These are phyloP conservation scores for Sycophaga agraensis DNA, from an alignment of 1,140 invertebrate species.

Conservation along the genomic window DNA sequence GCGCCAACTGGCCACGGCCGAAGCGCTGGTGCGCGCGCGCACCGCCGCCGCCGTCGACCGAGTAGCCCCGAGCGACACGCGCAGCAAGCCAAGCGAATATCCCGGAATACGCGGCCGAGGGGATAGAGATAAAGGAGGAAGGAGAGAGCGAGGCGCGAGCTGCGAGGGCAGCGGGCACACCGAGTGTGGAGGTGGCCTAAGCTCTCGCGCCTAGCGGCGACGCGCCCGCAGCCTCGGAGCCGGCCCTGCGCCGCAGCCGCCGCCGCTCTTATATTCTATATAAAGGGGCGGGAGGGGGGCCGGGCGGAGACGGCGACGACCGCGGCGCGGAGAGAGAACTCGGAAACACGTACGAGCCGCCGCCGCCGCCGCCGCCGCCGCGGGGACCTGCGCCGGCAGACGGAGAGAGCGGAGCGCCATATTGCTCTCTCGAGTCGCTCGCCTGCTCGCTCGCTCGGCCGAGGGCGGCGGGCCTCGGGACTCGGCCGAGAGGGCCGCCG, in stretches of 20 bases:
- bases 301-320: not conserved
- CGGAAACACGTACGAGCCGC: constrained; percentile 16
- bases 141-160: too few species aligned
- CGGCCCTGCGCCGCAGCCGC: too few species aligned
- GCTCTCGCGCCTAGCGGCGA: not conserved
- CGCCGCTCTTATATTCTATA: constrained; percentile 18
- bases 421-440: constrained; percentile 15
- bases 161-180: too few species aligned
- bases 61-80: too few species aligned
- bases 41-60: not conserved
- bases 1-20: too few species aligned
- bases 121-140: too few species aligned
- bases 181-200: too few species aligned
- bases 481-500: too few species aligned
- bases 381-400: not conserved
- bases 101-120: too few species aligned
- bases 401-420: constrained; percentile 7
- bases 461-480: too few species aligned
- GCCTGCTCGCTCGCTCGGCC: too few species aligned
- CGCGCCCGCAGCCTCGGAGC: not conserved
- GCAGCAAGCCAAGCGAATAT: too few species aligned
- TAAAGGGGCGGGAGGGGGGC: constrained; percentile 11
- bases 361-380: not conserved
- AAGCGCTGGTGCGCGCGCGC: not conserved
- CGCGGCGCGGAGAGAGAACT: constrained; percentile 5